These are phyloP conservation scores for Phodopus roborovskii DNA, from an alignment of 2,113 vertebrate genomes.

Conservation along the genomic window DNA sequence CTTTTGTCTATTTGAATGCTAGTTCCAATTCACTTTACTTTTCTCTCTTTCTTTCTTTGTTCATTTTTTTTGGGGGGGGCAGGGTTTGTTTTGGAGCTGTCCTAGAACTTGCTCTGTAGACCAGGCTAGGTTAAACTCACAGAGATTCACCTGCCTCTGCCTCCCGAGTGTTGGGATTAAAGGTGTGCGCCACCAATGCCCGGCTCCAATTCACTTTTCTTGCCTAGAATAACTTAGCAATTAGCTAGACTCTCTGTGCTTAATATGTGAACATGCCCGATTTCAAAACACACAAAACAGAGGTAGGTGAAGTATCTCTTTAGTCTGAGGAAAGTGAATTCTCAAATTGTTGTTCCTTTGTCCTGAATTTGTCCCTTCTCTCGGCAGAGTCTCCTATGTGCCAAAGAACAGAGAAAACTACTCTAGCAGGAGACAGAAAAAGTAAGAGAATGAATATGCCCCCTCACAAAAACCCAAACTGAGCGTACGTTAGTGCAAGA, in stretches of 20 bases:
- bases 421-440: not conserved
- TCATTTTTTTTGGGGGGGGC: no score
- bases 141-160: no score
- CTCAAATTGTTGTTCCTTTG: constrained; percentile 24
- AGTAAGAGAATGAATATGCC: not conserved
- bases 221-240: constrained; percentile 61
- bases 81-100: no score
- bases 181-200: no score
- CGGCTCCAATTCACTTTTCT: constrained; percentile 67
- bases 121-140: no score
- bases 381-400: constrained; percentile 38
- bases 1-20: constrained; percentile 69
- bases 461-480: constrained; percentile 38
- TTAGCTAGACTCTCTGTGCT: constrained; percentile 35
- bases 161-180: no score
- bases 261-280: not conserved
- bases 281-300: constrained; percentile 50
- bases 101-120: no score
- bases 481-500: not conserved
- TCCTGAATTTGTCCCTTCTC: not conserved
- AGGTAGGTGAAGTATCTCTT: not conserved
- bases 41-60: no score
- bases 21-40: constrained; percentile 71
- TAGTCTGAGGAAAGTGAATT: constrained; percentile 40
- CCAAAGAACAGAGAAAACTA: constrained; percentile 52